Evolutionary conservation across 2,113 vertebrate genomes (phyloP).

Genomic region (Hippolais icterina): DNA sequence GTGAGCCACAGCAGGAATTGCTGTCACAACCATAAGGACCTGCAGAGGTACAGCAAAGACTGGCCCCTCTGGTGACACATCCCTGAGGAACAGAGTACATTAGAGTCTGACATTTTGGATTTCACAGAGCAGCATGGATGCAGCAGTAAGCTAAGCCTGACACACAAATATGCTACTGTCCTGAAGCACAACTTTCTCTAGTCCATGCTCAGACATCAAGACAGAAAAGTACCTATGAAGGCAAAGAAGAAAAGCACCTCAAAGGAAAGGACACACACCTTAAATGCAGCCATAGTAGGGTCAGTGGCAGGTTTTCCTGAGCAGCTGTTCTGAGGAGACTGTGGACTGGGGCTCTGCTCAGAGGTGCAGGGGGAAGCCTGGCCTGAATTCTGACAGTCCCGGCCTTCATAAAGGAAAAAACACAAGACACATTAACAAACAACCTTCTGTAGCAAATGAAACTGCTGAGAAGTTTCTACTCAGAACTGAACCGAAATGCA

Average conservation of each 20-base stretch:
- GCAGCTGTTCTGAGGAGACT: constrained; percentile 84
- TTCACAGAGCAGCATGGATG: neutral
- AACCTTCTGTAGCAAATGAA: neutral
- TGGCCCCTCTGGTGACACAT: neutral
- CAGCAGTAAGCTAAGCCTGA: neutral
- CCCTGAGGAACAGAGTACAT: neutral
- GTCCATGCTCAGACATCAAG: neutral
- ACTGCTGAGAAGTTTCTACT: neutral
- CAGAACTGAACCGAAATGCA: neutral
- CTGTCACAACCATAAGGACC: neutral
- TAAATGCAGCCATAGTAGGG: constrained; percentile 70
- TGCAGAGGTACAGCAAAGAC: neutral
- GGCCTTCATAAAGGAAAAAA: constrained; percentile 64
- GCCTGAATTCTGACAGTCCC: constrained; percentile 79
- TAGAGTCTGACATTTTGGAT: neutral
- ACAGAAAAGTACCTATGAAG: neutral
- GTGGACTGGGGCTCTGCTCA: constrained; percentile 89
- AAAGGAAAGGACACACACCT: constrained; percentile 59
- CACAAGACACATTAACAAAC: neutral
- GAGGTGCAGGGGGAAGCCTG: constrained; percentile 84
- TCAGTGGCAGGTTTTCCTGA: constrained; percentile 81
- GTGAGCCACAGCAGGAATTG: neutral
- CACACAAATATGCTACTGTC: neutral
- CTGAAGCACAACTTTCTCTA: neutral
- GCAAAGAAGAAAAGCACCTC: neutral